Base-by-base conservation (phyloP, 1,140 invertebrate species). In the Aradophagus sp. region DNA sequence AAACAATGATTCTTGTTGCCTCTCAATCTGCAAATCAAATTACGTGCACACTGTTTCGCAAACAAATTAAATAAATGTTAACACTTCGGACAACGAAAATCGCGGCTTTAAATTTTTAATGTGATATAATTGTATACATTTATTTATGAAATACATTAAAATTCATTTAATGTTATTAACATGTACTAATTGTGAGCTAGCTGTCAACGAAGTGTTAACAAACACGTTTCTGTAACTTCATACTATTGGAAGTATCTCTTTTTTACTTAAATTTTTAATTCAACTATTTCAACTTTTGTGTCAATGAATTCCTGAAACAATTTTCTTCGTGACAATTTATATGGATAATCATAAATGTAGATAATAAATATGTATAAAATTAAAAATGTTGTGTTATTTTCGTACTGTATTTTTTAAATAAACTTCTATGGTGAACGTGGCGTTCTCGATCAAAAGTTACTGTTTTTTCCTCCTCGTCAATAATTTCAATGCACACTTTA, bases 281-380 rank as follows among this genome's bases (percentile, higher is more conserved):
- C n/a, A n/a, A n/a, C n/a, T n/a, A n/a, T n/a, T n/a, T n/a, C n/a
- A n/a, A n/a, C n/a, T n/a, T n/a, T n/a, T n/a, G n/a, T n/a, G n/a
- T n/a, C n/a, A n/a, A n/a, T n/a, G n/a, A n/a, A n/a, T n/a, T n/a
- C n/a, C n/a, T n/a, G n/a, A n/a, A n/a, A n/a, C n/a, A n/a, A n/a
- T n/a, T n/a, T n/a, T n/a, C n/a, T n/a, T n/a, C n/a, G n/a, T n/a
- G n/a, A n/a, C n/a, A n/a, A n/a, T n/a, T n/a, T n/a, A n/a, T n/a
- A n/a, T n/a, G n/a, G n/a, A n/a, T n/a, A n/a, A 69, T 47, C 41
- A 48, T 69, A 62, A 56, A 42, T 62, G 48, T 50, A 55, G 20
- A 61, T 27, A 55, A 59, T 59, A 53, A 45, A 56, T 48, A 56
- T 41, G 19, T 59, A 50, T 29, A 41, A 39, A 47, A 52, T 32